phyloP scores from a whole-genome alignment of 2,888 invertebrate genomes.

The Empis livida region DNA sequence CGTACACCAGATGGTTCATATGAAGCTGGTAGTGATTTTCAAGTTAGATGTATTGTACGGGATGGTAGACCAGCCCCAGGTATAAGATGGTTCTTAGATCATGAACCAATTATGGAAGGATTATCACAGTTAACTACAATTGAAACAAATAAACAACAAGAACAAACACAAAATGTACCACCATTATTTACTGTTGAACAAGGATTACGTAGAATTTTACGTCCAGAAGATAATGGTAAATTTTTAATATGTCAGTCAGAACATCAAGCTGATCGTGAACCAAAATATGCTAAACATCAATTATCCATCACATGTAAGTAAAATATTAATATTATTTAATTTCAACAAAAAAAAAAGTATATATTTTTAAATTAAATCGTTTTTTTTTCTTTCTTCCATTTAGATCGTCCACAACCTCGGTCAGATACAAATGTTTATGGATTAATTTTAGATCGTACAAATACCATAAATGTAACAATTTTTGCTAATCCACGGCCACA shows the following conservation, averaged over 20 bases:
- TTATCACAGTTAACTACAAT: constrained; percentile 39
- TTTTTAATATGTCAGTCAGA: constrained; percentile 51
- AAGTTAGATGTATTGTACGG: constrained; percentile 52
- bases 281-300: constrained; percentile 24
- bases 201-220: constrained; percentile 21
- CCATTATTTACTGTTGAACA: neutral
- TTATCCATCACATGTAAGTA: constrained; percentile 49
- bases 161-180: constrained; percentile 14
- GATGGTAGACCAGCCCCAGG: constrained; percentile 64
- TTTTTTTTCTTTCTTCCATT: constrained; percentile 5
- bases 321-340: constrained; percentile 1
- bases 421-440: constrained; percentile 56
- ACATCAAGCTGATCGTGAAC: constrained; percentile 39
- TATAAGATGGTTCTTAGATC: constrained; percentile 58
- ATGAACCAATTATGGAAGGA: constrained; percentile 46
- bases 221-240: constrained; percentile 51
- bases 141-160: constrained; percentile 8
- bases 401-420: constrained; percentile 52
- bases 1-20: constrained; percentile 26
- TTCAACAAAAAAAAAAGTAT: neutral
- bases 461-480: constrained; percentile 57
- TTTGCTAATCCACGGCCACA: constrained; percentile 56
- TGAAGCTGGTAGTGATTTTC: constrained; percentile 45
- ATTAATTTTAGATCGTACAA: constrained; percentile 56
- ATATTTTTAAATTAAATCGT: neutral